Evolutionary conservation across 1,140 invertebrate genomes (phyloP), one percentile per base, ranked within the genome.

Genomic region (Caenorhabditis latens): DNA sequence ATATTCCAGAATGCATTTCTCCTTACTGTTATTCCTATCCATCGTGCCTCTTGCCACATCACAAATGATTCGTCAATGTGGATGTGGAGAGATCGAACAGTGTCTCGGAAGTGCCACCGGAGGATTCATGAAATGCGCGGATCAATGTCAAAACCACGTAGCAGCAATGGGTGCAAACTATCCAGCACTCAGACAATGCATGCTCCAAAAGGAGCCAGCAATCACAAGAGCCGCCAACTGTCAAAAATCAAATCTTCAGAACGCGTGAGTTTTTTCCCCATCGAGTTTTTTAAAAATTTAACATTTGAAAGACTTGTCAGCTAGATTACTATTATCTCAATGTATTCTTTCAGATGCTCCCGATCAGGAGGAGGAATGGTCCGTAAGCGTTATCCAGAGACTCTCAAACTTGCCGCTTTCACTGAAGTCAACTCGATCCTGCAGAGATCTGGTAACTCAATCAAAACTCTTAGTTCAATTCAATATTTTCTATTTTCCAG

Each of bases 401-500:
- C 85, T 8, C 83, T 89, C 42, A 88, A 89, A 67, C 58, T 89
- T 32, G 88, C 88, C 16, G 86, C 88, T 13, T 87, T 89, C 61
- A 61, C 83, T 50, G 88, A 89, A 83, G 85, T 89, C 84, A 88
- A 88, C 67, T 55, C 43, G 7, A 89, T 89, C 83, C 84, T 89
- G 24, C 32, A 48, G 21, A 55, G 86, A 67, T 88, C 84, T 82
- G 87, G 85, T 53, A 84, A 43, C 13, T 32, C 16, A 3, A 14
- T 8, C 50, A 65, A 32, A n/a, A 19, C 40, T 42, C 13, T 13
- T 19, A 42, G 13, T 8, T 8, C 40, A 16, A 42, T 42, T 13
- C 11, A 4, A 19, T 24, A 11, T 19, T 11, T 24, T 24, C 11
- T 42, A 13, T 42, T 40, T 40, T 67, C 14, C 57, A 48, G 84